phyloP scores from a whole-genome alignment of 2,888 invertebrate species.

The Dysmachus trigonus region DNA sequence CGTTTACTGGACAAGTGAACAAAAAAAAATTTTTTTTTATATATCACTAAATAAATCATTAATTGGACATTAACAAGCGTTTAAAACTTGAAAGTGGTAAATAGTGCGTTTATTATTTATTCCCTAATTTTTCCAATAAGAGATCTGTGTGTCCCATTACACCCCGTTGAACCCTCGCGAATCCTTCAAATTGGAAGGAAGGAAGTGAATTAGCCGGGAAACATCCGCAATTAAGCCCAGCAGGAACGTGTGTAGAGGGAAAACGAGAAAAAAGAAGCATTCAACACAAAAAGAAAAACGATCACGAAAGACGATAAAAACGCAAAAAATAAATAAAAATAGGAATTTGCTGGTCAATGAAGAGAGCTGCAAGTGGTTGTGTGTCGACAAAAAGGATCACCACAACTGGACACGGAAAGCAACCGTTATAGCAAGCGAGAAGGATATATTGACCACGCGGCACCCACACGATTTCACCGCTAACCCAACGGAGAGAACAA shows the following conservation, averaged over 20 bases:
- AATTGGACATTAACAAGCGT: background rate
- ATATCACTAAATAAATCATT: background rate
- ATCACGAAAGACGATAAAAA: background rate
- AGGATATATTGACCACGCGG: background rate
- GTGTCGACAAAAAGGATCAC: background rate
- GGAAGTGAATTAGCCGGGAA: constrained; percentile 5
- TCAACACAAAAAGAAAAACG: background rate
- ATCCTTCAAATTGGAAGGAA: background rate
- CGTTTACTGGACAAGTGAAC: background rate
- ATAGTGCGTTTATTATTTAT: background rate
- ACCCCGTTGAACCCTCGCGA: background rate
- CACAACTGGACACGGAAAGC: background rate
- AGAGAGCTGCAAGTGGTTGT: background rate
- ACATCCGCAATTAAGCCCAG: background rate
- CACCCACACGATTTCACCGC: constrained; percentile 2
- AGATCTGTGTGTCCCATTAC: background rate
- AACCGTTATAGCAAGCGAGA: background rate
- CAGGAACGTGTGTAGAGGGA: background rate
- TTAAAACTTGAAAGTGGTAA: background rate
- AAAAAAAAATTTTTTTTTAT: background rate
- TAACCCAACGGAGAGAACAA: background rate
- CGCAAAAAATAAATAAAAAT: background rate
- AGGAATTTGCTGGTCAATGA: background rate
- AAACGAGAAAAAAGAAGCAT: background rate
- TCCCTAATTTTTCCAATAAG: background rate